Evolutionary conservation across 2,113 vertebrate genomes (phyloP), one percentile per base, ranked within the genome.

Genomic region (Tupaia tana): DNA sequence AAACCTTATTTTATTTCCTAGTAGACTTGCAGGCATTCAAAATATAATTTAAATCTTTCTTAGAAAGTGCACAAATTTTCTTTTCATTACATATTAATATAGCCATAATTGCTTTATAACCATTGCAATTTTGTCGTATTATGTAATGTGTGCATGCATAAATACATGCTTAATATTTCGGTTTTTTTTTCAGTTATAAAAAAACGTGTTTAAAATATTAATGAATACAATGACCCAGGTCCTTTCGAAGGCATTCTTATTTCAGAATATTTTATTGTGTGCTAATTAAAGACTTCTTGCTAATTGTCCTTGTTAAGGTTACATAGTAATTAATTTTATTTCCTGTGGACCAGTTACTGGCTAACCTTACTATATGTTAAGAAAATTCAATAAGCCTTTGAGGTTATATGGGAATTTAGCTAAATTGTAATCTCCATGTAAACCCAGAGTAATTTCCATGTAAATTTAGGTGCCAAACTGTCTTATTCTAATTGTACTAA

Each of bases 21-120:
- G 67, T 4, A 24, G 59, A 85, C 85, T 93, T 90, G 83, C 92
- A 97, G 80, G 88, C 22, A 13, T 25, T 88, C 59, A 77, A 96
- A 95, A 52, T 79, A 34, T 75, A 97, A 98, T 97, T 96, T 97
- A 89, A 95, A 79, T 98, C 83, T 97, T 29, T 75, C 95, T 93
- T 95, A 63, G 93, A 96, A 94, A 96, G 96, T 86, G 92, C 75
- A 95, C 82, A 98, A 70, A 96, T 95, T 91, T 75, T 74, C 83
- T 96, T 98, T 98, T 98, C 93, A 95, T 97, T 96, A 83, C 52
- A 22, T 88, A 91, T 98, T 97, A 97, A 97, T 95, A 90, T 91
- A 94, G 63, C 91, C 58, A 19, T 96, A 98, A 97, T 97, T 97
- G 81, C 96, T 98, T 92, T 95, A 90, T 97, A 93, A 95, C 89